Evolutionary conservation across 2,888 invertebrate species (phyloP), one percentile per base, ranked within the genome.

Genomic region (Noctuana brunneofusca): DNA sequence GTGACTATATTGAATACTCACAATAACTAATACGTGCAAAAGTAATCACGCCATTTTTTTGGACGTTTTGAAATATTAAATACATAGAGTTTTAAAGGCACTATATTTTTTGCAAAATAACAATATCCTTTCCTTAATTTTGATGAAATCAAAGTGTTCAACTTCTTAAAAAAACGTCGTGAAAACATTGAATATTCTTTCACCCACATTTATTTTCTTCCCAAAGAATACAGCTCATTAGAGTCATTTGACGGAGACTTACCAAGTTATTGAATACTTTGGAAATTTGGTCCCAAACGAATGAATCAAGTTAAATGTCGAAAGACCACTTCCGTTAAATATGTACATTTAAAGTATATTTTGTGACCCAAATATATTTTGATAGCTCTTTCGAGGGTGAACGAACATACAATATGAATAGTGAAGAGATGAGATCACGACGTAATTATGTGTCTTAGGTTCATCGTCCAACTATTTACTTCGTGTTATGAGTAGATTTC

Each of bases 221-320:
- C 30, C 20, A 48, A 56, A 56, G 30, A 56, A 56, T 56, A 56
- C 30, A 46, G 46, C 56, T 56, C 56, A 56, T 56, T 56, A 56
- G 56, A 56, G 32, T 46, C 46, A 48, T 48, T 56, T 48, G 30
- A 48, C 41, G 32, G 56, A 32, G 56, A 46, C 46, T 56, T 46
- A 56, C 32, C 46, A 56, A 56, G 20, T 56, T 56, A 56, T 56
- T 56, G 56, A 56, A 56, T 56, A 48, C 46, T 56, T 56, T 46
- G 46, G 56, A 46, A 56, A 56, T 56, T 56, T 9, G 46, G 30
- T 46, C 46, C 46, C 46, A 43, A 55, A 56, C 20, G 56, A 56
- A 56, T 56, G 32, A 56, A 56, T 41, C 41, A 55, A 55, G 30
- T 56, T 56, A 56, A 56, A 55, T 56, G 8, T 30, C 32, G 12